Conservation (phyloP, 2,888 invertebrate species). For the Leuctra nigra region DNA sequence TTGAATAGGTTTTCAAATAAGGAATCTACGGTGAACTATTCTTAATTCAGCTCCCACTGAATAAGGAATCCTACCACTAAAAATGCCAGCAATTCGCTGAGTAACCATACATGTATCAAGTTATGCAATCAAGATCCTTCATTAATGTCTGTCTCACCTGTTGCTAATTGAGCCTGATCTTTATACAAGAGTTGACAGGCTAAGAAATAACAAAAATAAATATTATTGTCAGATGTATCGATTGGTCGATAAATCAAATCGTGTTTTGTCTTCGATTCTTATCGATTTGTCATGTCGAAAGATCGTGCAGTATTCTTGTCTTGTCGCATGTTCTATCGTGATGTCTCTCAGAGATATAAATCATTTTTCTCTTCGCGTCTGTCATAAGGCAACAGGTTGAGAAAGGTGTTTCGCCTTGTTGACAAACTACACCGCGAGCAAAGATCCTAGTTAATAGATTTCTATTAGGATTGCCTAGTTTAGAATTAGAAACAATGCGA, state of each 20-base stretch:
- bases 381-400: not conserved
- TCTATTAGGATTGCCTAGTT: no score
- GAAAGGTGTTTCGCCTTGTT: no score
- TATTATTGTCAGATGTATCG: not conserved
- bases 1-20: no score
- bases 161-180: slow-evolving; percentile 2
- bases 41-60: no score
- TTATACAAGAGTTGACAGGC: not conserved
- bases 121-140: not conserved
- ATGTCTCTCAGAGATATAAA: not conserved
- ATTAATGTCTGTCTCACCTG: slow-evolving; percentile 10
- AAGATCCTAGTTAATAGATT: no score
- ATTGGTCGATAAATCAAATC: slow-evolving; percentile 8
- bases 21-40: no score
- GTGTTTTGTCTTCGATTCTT: not conserved
- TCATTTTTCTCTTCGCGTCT: not conserved
- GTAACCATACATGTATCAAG: no score
- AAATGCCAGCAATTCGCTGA: no score
- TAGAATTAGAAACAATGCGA: no score
- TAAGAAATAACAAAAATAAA: slow-evolving; percentile 1
- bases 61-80: no score
- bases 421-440: no score
- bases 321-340: not conserved
- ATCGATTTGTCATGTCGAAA: not conserved
- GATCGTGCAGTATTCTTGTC: not conserved